phyloP scores from a whole-genome alignment of 2,113 vertebrate species.

The Himantopus leucocephalus region DNA sequence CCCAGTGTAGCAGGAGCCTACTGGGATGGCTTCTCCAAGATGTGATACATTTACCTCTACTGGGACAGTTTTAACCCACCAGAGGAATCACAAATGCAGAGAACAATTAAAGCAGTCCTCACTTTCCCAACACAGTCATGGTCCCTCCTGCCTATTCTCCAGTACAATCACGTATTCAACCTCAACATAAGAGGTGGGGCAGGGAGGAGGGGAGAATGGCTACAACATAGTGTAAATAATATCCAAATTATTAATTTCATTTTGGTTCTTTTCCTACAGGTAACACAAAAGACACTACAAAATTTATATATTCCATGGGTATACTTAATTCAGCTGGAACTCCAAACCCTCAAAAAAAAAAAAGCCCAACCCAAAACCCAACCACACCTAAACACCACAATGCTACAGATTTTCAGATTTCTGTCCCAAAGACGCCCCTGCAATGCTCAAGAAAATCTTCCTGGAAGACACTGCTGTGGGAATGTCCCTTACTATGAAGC shows the following conservation, averaged over 20 bases:
- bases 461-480: neutral
- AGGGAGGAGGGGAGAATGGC: neutral
- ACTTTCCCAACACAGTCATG: neutral
- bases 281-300: neutral
- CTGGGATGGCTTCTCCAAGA: neutral
- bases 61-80: neutral
- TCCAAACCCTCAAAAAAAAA: neutral
- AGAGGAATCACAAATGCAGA: neutral
- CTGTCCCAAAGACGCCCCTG: neutral
- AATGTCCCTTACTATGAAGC: neutral
- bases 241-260: neutral
- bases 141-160: neutral
- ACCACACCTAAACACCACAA: neutral
- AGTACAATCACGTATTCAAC: neutral
- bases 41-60: neutral
- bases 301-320: neutral
- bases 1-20: neutral
- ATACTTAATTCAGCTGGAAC: neutral
- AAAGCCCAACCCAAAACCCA: neutral
- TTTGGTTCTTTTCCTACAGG: rapidly evolving
- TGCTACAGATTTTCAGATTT: neutral
- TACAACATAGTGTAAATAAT: neutral
- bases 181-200: rapidly evolving
- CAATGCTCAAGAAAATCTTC: neutral
- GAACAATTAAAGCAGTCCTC: neutral